Percentiles rank a stretch among this genome's conserved stretches.
Evolutionary conservation across 1,140 invertebrate genomes (phyloP).

Genomic region (Geopemphigus sp.): DNA sequence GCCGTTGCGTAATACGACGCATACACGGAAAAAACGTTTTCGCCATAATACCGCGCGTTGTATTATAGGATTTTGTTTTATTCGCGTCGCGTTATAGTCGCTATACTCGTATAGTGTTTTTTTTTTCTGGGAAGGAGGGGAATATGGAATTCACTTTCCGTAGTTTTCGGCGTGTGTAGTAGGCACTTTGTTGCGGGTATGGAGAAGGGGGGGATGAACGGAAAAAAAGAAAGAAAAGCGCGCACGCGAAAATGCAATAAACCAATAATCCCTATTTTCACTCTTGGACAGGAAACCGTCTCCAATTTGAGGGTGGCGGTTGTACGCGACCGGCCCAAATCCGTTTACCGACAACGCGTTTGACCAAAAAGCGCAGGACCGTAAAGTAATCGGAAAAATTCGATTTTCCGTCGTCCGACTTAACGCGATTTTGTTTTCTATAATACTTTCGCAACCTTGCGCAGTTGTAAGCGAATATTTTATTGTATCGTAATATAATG

Average conservation of each 20-base stretch:
- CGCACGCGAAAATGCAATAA: slow-evolving; percentile 32
- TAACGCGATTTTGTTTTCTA: slow-evolving; percentile 38
- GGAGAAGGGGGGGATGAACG: background rate
- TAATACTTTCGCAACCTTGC: background rate
- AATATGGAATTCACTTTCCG: slow-evolving; percentile 37
- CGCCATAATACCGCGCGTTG: background rate
- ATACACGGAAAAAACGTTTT: background rate
- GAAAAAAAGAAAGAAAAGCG: slow-evolving; percentile 9
- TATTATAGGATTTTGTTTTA: background rate
- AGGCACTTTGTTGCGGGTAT: slow-evolving; percentile 8
- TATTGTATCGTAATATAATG: background rate
- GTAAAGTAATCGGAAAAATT: slow-evolving; percentile 41
- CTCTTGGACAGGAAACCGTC: slow-evolving; percentile 38
- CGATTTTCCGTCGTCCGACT: slow-evolving; percentile 28
- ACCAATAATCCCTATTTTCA: slow-evolving; percentile 47
- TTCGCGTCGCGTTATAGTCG: background rate
- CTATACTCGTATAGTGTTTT: no score
- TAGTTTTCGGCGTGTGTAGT: slow-evolving; percentile 1
- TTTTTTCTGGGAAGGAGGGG: background rate
- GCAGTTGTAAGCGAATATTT: slow-evolving; percentile 9
- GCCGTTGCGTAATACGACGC: background rate
- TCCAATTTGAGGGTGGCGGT: slow-evolving; percentile 24
- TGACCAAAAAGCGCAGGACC: slow-evolving; percentile 47
- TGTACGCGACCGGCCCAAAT: slow-evolving; percentile 21
- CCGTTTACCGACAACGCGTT: slow-evolving; percentile 38